Base-by-base conservation (phyloP, 2,797 vertebrate genomes). In the Clarias laeviceps region DNA sequence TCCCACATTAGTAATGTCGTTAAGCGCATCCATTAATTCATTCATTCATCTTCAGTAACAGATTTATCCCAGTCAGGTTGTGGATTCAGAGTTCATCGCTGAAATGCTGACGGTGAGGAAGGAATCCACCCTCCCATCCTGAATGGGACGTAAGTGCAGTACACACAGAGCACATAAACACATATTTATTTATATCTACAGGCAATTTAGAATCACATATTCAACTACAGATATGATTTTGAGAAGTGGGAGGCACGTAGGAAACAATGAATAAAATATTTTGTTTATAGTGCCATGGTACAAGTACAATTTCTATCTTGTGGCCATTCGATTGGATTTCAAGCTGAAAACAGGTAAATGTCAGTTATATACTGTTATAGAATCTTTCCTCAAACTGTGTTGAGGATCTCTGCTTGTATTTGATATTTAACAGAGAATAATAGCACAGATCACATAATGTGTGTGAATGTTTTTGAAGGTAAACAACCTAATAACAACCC, bases 351-450 rank as follows among this genome's bases (percentile, higher is more conserved):
- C 6, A 57, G 17, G 17, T 54, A 81, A 68, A 22, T 8, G 65
- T 34, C 12, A 59, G 12, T 8, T 32, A 34, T 57, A 82, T 24
- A n/a, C n/a, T n/a, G n/a, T n/a, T n/a, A n/a, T n/a, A n/a, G n/a
- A n/a, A n/a, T n/a, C n/a, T n/a, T n/a, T n/a, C n/a, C n/a, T 37
- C 59, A 61, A 61, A 61, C 11, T 24, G 20, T 78, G 74, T 45
- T 14, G 27, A 65, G 8, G 7, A 45, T 64, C 24, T 65, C 45
- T 5, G 61, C 7, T 45, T 17, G 9, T 29, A 40, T 80, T 27
- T 65, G 59, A 64, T 64, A 45, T 50, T 80, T 80, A 80, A 80
- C 62, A 50, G 61, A 54, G n/a, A 80, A 80, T 80, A 80, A 80
- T 66, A 80, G 5, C n/a, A 32, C 54, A 66, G 54, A 54, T 66